Conservation (phyloP, 2,888 invertebrate species). For the Campoplex capitator region DNA sequence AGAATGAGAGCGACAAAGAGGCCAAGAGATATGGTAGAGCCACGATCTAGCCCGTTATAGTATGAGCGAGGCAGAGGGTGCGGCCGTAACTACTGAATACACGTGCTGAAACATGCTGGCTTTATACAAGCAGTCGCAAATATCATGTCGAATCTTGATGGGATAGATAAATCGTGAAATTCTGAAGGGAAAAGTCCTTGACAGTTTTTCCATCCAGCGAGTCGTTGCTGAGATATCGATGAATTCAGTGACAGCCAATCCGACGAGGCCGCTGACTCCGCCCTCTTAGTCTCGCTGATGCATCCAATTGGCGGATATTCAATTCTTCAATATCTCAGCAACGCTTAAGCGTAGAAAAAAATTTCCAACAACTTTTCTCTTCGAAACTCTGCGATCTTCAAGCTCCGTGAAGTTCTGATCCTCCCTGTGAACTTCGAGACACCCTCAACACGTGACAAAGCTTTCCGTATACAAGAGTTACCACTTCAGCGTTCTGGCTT, state of each 20-base stretch:
- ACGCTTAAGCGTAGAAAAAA: neutral
- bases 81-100: slow-evolving; percentile 51
- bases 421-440: neutral
- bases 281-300: neutral
- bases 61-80: slow-evolving; percentile 36
- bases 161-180: neutral
- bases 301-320: neutral
- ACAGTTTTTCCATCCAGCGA: neutral
- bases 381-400: neutral
- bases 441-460: slow-evolving; percentile 14
- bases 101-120: neutral
- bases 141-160: neutral
- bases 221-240: neutral
- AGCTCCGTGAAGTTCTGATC: neutral
- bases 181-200: neutral
- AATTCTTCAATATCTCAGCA: neutral
- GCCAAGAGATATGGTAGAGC: slow-evolving; percentile 17
- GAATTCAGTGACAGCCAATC: neutral
- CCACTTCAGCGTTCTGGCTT: slow-evolving; percentile 59
- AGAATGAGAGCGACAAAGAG: slow-evolving; percentile 17
- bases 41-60: slow-evolving; percentile 26
- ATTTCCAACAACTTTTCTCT: neutral
- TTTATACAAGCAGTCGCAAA: neutral
- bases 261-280: neutral
- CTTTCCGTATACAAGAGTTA: slow-evolving; percentile 7